phyloP scores from a whole-genome alignment of 2,888 invertebrate genomes.

The Melitaea athalia region DNA sequence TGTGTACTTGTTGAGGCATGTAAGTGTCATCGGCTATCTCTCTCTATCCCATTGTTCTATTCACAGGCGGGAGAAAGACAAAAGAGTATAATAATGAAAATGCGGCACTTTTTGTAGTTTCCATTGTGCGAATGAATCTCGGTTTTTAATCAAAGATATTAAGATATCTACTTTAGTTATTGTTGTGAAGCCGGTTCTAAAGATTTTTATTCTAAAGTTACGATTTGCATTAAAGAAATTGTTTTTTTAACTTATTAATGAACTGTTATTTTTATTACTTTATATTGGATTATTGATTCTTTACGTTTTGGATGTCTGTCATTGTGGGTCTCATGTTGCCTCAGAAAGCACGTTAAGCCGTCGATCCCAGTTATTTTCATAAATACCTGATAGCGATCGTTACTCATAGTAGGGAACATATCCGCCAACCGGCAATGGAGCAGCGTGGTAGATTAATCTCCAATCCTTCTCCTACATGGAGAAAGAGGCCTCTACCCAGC shows the following conservation, averaged over 20 bases:
- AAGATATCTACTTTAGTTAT: slow-evolving; percentile 11
- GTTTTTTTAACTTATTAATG: background rate
- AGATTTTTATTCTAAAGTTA: slow-evolving; percentile 9
- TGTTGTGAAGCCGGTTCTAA: background rate
- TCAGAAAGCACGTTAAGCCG: no score
- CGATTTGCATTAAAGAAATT: background rate
- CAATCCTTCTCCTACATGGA: no score
- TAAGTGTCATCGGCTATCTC: slow-evolving; percentile 10
- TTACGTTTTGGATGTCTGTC: no score
- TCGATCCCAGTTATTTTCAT: no score
- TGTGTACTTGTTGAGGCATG: slow-evolving; percentile 8
- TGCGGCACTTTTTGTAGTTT: slow-evolving; percentile 10
- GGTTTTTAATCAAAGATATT: slow-evolving; percentile 15
- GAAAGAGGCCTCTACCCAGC: no score
- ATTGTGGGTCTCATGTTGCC: no score
- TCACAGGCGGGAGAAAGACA: slow-evolving; percentile 13
- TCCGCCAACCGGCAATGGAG: no score
- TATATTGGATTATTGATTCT: no score
- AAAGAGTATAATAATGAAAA: slow-evolving; percentile 2
- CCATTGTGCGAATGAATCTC: slow-evolving; percentile 16
- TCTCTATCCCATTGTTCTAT: slow-evolving; percentile 17
- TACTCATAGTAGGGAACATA: no score
- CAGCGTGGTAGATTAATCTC: no score
- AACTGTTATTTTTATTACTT: background rate
- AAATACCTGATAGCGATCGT: no score